These are phyloP conservation scores for Exocentrus adspersus DNA, from an alignment of 2,888 invertebrate genomes.

Conservation along the genomic window DNA sequence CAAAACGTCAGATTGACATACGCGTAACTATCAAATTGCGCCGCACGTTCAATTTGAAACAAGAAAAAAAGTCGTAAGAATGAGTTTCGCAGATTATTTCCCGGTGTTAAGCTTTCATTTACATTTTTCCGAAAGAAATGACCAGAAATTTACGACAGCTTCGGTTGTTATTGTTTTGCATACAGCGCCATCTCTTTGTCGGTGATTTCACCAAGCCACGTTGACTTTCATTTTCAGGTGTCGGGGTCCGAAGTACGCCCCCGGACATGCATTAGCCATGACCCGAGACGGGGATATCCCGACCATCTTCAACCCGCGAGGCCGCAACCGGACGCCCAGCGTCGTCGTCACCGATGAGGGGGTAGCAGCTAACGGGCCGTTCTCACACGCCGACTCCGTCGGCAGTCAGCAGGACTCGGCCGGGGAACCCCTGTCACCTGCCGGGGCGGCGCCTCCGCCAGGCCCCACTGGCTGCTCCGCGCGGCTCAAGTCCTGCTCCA, in stretches of 20 bases:
- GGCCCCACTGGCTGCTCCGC: conserved; percentile 60
- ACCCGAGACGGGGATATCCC: conserved; percentile 72
- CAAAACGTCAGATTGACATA: no score
- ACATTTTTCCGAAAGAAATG: no score
- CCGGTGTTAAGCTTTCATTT: no score
- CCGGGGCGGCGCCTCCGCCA: conserved; percentile 48
- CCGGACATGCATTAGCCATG: conserved; percentile 34
- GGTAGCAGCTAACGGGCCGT: conserved; percentile 57
- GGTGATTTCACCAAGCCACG: no score
- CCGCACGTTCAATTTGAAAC: no score
- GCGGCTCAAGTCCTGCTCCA: conserved; percentile 70
- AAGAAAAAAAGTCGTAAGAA: no score
- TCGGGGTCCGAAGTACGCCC: not conserved
- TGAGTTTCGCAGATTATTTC: no score
- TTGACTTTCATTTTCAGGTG: not conserved
- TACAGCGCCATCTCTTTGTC: no score
- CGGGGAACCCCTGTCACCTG: conserved; percentile 62
- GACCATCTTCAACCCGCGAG: conserved; percentile 79
- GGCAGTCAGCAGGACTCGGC: conserved; percentile 55
- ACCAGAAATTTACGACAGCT: no score
- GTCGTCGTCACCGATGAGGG: conserved; percentile 61
- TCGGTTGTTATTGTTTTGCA: no score
- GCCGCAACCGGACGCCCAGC: conserved; percentile 59
- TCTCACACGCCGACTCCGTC: conserved; percentile 59
- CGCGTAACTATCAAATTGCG: no score